Conservation (phyloP, 2,797 vertebrate genomes). For the Amniataba percoides region DNA sequence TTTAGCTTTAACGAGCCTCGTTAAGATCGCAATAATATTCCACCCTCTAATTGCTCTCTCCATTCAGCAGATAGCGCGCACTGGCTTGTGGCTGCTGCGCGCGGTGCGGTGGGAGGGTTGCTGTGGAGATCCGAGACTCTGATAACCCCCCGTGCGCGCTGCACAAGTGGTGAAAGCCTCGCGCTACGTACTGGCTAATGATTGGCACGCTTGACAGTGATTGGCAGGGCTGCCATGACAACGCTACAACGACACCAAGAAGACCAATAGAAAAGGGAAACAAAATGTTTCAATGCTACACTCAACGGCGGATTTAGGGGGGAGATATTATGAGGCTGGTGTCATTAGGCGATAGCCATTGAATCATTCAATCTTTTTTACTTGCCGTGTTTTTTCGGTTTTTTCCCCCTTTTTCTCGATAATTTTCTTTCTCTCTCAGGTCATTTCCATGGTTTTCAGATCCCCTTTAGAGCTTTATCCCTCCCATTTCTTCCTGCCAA, state of each 20-base stretch:
- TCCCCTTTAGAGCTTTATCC: constrained; percentile 99
- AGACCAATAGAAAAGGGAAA: constrained; percentile 99
- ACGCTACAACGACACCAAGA: constrained; percentile 97
- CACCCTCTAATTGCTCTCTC: constrained; percentile 95
- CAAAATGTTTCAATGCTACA: constrained; percentile 99
- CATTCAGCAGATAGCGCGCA: constrained; percentile 92
- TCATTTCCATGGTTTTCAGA: constrained; percentile 99
- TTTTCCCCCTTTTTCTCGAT: constrained; percentile 86
- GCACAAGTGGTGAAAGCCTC: constrained; percentile 96
- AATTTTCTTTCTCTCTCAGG: constrained; percentile 94
- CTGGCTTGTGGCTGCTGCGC: constrained; percentile 90
- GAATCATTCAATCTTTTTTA: constrained; percentile 96
- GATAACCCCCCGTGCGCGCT: constrained; percentile 88
- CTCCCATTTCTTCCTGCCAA: constrained; percentile 99
- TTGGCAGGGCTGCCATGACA: constrained; percentile 99
- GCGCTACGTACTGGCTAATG: constrained; percentile 97
- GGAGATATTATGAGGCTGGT: constrained; percentile 99
- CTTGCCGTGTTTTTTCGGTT: constrained; percentile 88
- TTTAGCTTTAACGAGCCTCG: constrained; percentile 91
- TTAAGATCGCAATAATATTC: constrained; percentile 94
- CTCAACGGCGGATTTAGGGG: constrained; percentile 99
- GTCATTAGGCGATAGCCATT: constrained; percentile 99
- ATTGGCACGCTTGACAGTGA: constrained; percentile 99
- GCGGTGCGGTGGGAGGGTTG: constrained; percentile 88
- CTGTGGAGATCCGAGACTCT: constrained; percentile 87